phyloP scores from a whole-genome alignment of 2,888 invertebrate species.

The Linnaemya tessellans region DNA sequence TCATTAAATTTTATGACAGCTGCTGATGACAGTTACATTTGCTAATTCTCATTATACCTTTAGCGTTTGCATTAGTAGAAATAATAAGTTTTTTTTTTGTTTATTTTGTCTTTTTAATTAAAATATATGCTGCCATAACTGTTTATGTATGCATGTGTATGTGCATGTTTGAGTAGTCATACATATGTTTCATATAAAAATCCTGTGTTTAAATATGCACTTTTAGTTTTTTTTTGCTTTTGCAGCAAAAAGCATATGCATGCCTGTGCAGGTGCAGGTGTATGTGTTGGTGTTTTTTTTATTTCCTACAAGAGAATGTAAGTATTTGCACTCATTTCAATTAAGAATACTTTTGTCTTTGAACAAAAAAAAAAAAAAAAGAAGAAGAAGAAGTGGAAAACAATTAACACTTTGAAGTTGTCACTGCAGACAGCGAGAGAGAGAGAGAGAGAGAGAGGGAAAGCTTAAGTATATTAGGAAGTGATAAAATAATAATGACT shows the following conservation, averaged over 20 bases:
- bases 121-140: conserved; percentile 6
- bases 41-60: conserved; percentile 68
- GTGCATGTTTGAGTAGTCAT: background rate
- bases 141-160: background rate
- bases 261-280: too few species aligned
- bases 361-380: background rate
- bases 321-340: conserved; percentile 14
- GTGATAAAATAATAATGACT: conserved; percentile 14
- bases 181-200: conserved; percentile 23
- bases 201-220: conserved; percentile 1
- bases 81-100: background rate
- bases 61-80: conserved; percentile 29
- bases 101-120: too few species aligned
- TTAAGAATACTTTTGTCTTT: conserved; percentile 17
- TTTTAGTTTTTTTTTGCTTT: conserved; percentile 5
- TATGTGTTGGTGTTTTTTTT: background rate
- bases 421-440: background rate
- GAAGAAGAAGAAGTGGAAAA: background rate
- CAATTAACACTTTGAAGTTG: conserved; percentile 43
- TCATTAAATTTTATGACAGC: conserved; percentile 66
- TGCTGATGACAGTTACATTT: conserved; percentile 69
- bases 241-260: background rate
- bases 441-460: background rate
- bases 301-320: background rate
- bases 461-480: background rate